phyloP scores from a whole-genome alignment of 1,140 invertebrate genomes.

The Zaprionus camerounensis region DNA sequence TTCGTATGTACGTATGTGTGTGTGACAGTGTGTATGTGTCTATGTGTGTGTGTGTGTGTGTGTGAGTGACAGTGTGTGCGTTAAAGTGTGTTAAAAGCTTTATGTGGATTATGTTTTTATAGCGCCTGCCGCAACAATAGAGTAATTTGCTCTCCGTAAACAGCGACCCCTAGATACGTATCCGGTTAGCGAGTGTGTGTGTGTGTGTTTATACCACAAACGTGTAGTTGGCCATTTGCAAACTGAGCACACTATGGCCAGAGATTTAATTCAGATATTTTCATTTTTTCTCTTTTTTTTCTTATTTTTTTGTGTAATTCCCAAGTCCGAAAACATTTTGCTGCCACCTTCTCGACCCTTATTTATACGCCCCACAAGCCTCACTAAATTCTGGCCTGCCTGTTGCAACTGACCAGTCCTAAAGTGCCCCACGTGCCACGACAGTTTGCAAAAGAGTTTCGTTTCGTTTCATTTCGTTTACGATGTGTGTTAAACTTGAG shows the following conservation, averaged over 20 bases:
- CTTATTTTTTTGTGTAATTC: constrained; percentile 10
- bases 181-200: constrained; percentile 2
- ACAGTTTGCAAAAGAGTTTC: not conserved
- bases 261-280: constrained; percentile 37
- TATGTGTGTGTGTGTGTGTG: not conserved
- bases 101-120: constrained; percentile 63
- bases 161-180: constrained; percentile 20
- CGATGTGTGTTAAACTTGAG: too few species aligned
- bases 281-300: constrained; percentile 9
- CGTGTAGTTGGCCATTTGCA: constrained; percentile 19
- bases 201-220: not conserved
- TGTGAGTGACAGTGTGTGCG: constrained; percentile 1
- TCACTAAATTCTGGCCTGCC: not conserved
- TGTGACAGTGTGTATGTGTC: not conserved
- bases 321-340: constrained; percentile 19
- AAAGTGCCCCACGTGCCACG: not conserved
- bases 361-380: constrained; percentile 6
- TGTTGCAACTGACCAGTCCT: constrained; percentile 2
- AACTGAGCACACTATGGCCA: constrained; percentile 1
- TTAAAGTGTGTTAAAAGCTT: constrained; percentile 52
- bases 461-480: too few species aligned
- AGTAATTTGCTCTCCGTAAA: constrained; percentile 34
- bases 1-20: not conserved
- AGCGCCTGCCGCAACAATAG: constrained; percentile 44
- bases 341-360: constrained; percentile 15